Evolutionary conservation across 2,888 invertebrate genomes (phyloP).

Genomic region (Epinotia demarniana): DNA sequence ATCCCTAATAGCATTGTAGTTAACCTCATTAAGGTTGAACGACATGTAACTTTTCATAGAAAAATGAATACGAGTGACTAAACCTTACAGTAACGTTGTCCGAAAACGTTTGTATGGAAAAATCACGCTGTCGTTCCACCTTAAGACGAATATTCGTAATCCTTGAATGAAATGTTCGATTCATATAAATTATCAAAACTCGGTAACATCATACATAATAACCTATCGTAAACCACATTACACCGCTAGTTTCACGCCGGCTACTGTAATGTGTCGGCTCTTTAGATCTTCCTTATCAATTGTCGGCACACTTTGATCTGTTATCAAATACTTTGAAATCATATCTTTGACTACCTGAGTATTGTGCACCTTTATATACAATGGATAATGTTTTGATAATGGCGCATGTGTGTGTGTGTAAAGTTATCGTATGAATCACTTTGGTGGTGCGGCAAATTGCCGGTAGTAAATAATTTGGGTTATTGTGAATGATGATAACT

Average conservation of each 20-base stretch:
- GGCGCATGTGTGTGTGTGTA: conserved; percentile 46
- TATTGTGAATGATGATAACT: background rate
- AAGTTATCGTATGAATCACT: conserved; percentile 45
- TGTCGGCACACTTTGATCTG: conserved; percentile 67
- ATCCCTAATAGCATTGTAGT: no score
- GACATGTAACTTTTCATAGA: no score
- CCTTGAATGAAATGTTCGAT: background rate
- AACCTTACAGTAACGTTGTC: no score
- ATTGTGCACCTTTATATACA: conserved; percentile 64
- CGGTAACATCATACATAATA: conserved; percentile 72
- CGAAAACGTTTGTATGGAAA: no score
- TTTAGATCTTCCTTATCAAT: conserved; percentile 67
- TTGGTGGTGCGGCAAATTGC: conserved; percentile 45
- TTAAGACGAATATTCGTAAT: background rate
- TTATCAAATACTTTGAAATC: conserved; percentile 69
- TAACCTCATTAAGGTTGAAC: no score
- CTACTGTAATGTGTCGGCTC: conserved; percentile 70
- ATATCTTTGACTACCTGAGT: conserved; percentile 72
- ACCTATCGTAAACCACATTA: conserved; percentile 62
- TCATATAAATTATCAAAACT: conserved; percentile 53
- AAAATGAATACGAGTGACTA: no score
- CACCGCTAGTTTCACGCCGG: conserved; percentile 59
- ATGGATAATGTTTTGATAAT: conserved; percentile 57
- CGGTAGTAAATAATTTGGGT: conserved; percentile 7
- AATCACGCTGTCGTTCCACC: background rate